Evolutionary conservation across 2,888 invertebrate genomes (phyloP), one percentile per base, ranked within the genome.

Genomic region (Amiota mariae): DNA sequence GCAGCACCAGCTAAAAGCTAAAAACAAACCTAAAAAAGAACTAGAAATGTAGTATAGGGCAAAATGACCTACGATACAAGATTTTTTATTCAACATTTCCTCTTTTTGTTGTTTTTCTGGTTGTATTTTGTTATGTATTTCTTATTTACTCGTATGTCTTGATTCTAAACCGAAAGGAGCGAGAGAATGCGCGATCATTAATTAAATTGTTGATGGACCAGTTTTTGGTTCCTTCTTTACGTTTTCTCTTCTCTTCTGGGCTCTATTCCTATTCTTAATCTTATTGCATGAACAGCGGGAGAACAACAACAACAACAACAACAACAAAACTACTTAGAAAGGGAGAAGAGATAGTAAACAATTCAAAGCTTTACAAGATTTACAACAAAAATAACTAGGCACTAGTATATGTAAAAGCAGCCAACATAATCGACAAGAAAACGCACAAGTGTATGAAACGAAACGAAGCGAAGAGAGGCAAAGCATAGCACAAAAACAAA

Each of bases 161-260:
- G 63, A 63, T 63, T 36, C 46, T 47, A 8, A 36, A 36, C 36
- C 36, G 36, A 36, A 36, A 36, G 36, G 36, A 47, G 56, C 51
- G 56, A 4, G 9, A 1, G 46, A 4, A 9, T 57, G 59, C 70
- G 73, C 73, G 85, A 85, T 83, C 85, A 85, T 85, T 84, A 85
- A 85, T 84, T 82, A 82, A 85, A 84, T 84, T 82, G 84, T 85
- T 82, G 84, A 81, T 81, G 85, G 84, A 85, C 85, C 84, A 85
- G 84, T 84, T 84, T 82, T 70, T 77, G 36, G 12, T 49, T 24
- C 36, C 3, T 64, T 54, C 49, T 67, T 56, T 74, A 74, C 78
- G 80, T 68, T 51, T 63, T 48, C n/a, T 64, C 18, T n/a, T 48
- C 18, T 18, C 48, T 66, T 48, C n/a, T 12, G 2, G 54, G 13